These are phyloP conservation scores for Dione juno DNA, from an alignment of 2,888 invertebrate genomes.

Conservation along the genomic window DNA sequence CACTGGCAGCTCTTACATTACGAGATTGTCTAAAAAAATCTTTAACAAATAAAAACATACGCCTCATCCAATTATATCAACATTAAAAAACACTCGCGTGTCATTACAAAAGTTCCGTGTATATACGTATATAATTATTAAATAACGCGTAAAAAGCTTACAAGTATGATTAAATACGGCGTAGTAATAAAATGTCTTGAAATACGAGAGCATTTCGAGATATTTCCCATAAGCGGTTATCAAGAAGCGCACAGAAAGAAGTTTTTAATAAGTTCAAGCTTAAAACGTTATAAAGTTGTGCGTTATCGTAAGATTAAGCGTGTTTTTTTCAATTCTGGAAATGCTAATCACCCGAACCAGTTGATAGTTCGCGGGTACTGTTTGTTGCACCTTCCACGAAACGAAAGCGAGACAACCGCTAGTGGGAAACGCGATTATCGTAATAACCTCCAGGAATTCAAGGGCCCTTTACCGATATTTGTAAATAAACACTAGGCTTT, in stretches of 20 bases:
- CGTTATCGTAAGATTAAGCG: conserved; percentile 39
- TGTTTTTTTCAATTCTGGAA: conserved; percentile 72
- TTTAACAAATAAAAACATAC: conserved; percentile 7
- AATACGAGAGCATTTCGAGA: conserved; percentile 8
- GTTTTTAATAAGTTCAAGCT: conserved; percentile 20
- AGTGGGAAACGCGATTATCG: conserved; percentile 79
- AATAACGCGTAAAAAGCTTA: not conserved
- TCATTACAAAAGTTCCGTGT: not conserved
- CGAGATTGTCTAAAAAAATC: conserved; percentile 7
- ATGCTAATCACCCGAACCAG: conserved; percentile 75
- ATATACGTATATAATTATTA: conserved; percentile 6
- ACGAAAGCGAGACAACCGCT: conserved; percentile 78
- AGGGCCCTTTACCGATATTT: conserved; percentile 67
- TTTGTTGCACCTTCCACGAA: conserved; percentile 73
- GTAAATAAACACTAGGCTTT: conserved; percentile 55
- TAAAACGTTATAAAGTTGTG: conserved; percentile 48
- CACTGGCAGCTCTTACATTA: conserved; percentile 10
- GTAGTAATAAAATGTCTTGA: conserved; percentile 9
- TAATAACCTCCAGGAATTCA: conserved; percentile 77
- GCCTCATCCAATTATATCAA: conserved; percentile 11
- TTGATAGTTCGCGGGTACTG: conserved; percentile 76
- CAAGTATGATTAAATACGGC: conserved; percentile 12
- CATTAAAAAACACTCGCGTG: conserved; percentile 7
- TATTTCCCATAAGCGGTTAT: conserved; percentile 10
- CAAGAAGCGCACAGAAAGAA: not conserved